Evolutionary conservation across 2,797 vertebrate species (phyloP).

Genomic region (Phyllotis vaccarum): DNA sequence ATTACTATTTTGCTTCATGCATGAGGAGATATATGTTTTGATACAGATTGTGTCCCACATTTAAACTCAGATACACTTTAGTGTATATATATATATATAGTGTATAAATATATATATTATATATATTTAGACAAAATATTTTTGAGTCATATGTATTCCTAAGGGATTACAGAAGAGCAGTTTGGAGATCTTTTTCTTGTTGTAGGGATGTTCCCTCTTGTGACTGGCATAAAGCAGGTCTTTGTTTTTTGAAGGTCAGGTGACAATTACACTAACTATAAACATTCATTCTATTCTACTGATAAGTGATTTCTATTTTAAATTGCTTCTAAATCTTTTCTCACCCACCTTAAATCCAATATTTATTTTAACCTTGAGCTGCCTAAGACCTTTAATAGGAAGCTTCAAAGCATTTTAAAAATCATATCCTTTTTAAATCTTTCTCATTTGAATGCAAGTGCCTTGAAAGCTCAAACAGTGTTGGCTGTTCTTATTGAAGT

Average conservation of each 20-base stretch:
- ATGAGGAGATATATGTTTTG: background rate
- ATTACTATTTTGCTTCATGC: background rate
- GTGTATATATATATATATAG: background rate
- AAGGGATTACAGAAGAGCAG: slow-evolving; percentile 23
- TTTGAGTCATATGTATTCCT: background rate
- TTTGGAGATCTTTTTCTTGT: slow-evolving; percentile 4
- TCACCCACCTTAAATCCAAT: slow-evolving; percentile 77
- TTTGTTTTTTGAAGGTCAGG: slow-evolving; percentile 79
- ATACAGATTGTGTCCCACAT: slow-evolving; percentile 37
- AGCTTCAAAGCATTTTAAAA: slow-evolving; percentile 85
- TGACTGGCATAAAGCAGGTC: background rate
- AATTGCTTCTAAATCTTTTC: slow-evolving; percentile 83
- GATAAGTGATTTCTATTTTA: slow-evolving; percentile 80
- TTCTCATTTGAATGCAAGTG: slow-evolving; percentile 86
- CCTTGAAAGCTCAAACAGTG: slow-evolving; percentile 85
- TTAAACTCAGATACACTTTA: slow-evolving; percentile 39
- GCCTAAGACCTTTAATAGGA: slow-evolving; percentile 82
- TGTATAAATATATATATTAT: too few relatives aligned
- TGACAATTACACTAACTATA: slow-evolving; percentile 80
- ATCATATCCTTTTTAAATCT: slow-evolving; percentile 85
- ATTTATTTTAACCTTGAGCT: slow-evolving; percentile 87
- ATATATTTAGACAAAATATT: slow-evolving; percentile 57
- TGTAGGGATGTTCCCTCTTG: background rate
- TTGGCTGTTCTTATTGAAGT: slow-evolving; percentile 87
- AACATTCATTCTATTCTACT: slow-evolving; percentile 76